A percentile compares a stretch with the other conserved stretches of the same genome.
Conservation (phyloP, 1,140 invertebrate genomes). For the Proales similis region DNA sequence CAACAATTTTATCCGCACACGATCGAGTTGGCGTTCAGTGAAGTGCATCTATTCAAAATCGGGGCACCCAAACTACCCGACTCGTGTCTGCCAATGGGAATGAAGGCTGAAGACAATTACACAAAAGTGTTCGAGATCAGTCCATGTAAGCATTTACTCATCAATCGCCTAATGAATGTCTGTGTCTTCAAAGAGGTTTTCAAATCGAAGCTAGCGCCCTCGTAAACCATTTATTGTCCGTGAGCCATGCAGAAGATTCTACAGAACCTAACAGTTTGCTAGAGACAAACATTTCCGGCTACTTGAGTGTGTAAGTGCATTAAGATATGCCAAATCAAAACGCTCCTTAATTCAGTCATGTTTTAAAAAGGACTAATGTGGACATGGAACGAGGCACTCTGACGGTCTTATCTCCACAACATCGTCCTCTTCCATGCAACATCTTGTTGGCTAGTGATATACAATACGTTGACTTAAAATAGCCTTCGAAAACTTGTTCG, state of each 20-base stretch:
- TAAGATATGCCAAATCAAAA: no score
- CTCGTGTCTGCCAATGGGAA: conserved; percentile 87
- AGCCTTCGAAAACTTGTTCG: no score
- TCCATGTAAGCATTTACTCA: conserved; percentile 54
- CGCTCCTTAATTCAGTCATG: no score
- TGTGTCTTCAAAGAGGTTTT: conserved; percentile 42
- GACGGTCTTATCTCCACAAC: no score
- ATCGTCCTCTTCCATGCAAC: no score
- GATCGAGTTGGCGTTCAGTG: conserved; percentile 74
- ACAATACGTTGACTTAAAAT: no score
- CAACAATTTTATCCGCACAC: conserved; percentile 76
- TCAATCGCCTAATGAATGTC: not conserved
- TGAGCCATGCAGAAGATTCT: conserved; percentile 62
- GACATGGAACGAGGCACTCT: no score
- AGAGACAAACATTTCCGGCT: conserved; percentile 78
- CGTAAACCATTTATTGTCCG: conserved; percentile 76
- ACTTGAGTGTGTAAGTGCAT: conserved; percentile 89
- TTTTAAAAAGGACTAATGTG: no score
- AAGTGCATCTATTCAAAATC: conserved; percentile 25
- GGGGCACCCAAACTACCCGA: conserved; percentile 77
- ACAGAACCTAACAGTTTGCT: conserved; percentile 60
- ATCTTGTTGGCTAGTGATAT: no score
- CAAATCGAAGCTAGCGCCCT: conserved; percentile 59
- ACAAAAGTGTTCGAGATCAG: conserved; percentile 79
- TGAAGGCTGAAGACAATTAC: conserved; percentile 79